Evolutionary conservation across 2,888 invertebrate species (phyloP).

Genomic region (Diplolepis rosae): DNA sequence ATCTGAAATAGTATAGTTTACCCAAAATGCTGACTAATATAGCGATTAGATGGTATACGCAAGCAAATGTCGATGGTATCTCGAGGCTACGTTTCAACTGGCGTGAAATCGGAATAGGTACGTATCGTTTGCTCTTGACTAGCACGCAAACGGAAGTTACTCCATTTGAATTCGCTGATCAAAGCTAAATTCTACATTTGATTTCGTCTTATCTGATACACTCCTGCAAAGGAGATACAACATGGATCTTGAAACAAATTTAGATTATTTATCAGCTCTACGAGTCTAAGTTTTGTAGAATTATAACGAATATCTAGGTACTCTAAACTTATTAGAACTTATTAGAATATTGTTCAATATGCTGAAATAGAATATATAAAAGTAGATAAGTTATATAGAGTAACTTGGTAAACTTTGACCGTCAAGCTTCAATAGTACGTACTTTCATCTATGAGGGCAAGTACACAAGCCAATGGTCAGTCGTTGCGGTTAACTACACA

Average conservation of each 20-base stretch:
- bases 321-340: not conserved
- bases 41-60: conserved; percentile 27
- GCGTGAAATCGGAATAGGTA: conserved; percentile 58
- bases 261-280: not conserved
- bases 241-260: too few species aligned
- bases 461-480: conserved; percentile 61
- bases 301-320: not conserved
- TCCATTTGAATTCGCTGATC: conserved; percentile 23
- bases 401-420: conserved; percentile 12
- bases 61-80: conserved; percentile 49
- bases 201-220: conserved; percentile 19
- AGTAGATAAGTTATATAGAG: not conserved
- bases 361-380: not conserved
- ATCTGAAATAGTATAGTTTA: conserved; percentile 20
- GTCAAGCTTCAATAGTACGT: conserved; percentile 37
- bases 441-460: conserved; percentile 56
- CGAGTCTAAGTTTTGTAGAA: not conserved
- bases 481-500: conserved; percentile 71
- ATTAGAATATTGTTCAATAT: not conserved
- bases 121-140: conserved; percentile 51
- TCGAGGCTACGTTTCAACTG: conserved; percentile 55
- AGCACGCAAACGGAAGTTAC: conserved; percentile 25
- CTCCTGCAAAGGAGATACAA: not conserved
- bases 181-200: conserved; percentile 23
- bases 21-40: conserved; percentile 29